Evolutionary conservation across 1,140 invertebrate species (phyloP).

Genomic region (Platorchestia sp.): DNA sequence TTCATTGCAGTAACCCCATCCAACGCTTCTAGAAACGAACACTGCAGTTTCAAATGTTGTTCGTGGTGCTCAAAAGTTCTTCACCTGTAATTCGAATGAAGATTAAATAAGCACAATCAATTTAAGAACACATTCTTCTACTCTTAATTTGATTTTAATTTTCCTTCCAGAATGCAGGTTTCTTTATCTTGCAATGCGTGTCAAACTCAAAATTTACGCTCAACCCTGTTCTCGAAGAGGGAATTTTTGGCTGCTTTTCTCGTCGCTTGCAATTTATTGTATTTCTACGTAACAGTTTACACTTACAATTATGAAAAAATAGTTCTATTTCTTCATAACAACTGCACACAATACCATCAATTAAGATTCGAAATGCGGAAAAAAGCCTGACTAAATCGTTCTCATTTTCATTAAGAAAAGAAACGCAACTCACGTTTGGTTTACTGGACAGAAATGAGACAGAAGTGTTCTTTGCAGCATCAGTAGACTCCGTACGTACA

Average conservation of each 20-base stretch:
- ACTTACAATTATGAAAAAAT: background rate
- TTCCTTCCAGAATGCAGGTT: background rate
- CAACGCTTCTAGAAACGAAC: background rate
- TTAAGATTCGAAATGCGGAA: background rate
- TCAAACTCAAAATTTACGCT: background rate
- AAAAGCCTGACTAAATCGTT: background rate
- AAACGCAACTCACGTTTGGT: background rate
- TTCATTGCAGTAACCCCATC: background rate
- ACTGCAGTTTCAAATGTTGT: background rate
- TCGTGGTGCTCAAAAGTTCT: background rate
- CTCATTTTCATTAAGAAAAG: background rate
- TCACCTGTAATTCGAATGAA: background rate
- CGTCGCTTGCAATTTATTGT: background rate
- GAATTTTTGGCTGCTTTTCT: too few species aligned
- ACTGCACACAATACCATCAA: background rate
- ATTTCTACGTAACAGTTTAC: background rate
- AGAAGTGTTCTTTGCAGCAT: background rate
- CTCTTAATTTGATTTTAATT: background rate
- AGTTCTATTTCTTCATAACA: background rate
- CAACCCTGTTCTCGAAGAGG: background rate
- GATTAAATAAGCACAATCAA: background rate
- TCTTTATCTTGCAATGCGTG: background rate
- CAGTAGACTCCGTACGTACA: background rate
- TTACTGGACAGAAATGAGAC: background rate
- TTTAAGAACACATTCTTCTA: background rate